A percentile compares a stretch with the other conserved stretches of the same genome.
phyloP scores from a whole-genome alignment of 1,140 invertebrate genomes.

The Euschistus heros region DNA sequence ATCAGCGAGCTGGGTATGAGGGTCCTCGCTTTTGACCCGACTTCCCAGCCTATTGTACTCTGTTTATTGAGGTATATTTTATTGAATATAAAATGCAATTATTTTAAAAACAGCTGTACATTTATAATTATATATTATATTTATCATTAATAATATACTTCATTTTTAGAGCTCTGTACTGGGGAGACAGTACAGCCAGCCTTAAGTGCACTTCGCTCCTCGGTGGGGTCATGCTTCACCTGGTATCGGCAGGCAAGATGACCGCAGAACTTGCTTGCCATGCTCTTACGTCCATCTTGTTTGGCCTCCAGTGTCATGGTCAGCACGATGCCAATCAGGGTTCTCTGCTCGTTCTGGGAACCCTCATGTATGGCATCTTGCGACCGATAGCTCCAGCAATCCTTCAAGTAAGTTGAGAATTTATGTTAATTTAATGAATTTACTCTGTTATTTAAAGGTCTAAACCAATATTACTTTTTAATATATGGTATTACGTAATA shows the following conservation, averaged over 20 bases:
- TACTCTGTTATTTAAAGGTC: too few relatives aligned
- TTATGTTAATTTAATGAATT: too few relatives aligned
- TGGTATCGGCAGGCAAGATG: conserved; percentile 47
- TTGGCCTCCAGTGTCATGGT: conserved; percentile 63
- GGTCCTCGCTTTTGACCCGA: conserved; percentile 50
- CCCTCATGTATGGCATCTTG: conserved; percentile 69
- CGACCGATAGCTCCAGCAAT: conserved; percentile 48
- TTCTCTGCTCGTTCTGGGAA: conserved; percentile 37
- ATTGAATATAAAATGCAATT: neutral
- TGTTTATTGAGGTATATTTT: conserved; percentile 44
- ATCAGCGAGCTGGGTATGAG: conserved; percentile 62
- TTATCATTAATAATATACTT: too few relatives aligned
- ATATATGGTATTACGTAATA: too few relatives aligned
- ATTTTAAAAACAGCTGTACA: neutral
- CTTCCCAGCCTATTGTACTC: conserved; percentile 50
- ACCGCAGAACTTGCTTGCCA: conserved; percentile 52
- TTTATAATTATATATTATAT: neutral
- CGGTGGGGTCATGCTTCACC: conserved; percentile 49
- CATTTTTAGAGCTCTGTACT: conserved; percentile 58
- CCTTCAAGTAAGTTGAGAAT: neutral
- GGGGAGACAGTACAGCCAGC: conserved; percentile 72
- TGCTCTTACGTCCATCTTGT: conserved; percentile 60
- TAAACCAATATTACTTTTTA: too few relatives aligned
- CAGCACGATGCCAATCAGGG: conserved; percentile 75
- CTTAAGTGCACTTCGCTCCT: conserved; percentile 61